Evolutionary conservation across 2,797 vertebrate species (phyloP).

Genomic region (Kryptolebias ocellatus): DNA sequence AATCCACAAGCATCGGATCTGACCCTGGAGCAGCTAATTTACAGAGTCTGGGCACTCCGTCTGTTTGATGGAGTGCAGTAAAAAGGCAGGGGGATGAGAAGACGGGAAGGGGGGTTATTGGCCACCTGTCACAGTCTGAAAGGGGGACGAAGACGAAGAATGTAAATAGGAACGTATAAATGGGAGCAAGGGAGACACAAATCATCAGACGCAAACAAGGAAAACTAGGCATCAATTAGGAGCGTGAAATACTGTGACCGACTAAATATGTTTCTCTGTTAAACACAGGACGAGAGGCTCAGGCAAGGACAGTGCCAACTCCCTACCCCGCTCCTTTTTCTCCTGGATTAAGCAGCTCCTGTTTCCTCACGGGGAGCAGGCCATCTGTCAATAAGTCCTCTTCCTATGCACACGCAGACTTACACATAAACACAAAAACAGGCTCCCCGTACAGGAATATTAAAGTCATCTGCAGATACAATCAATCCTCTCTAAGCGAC

Average conservation of each 20-base stretch:
- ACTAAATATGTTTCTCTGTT: constrained; percentile 59
- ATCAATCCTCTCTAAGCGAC: constrained; percentile 7
- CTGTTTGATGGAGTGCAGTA: constrained; percentile 51
- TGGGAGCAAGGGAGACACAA: constrained; percentile 10
- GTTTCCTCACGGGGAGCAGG: constrained; percentile 60
- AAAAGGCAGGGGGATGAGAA: constrained; percentile 30
- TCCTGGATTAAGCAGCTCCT: constrained; percentile 56
- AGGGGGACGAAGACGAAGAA: constrained; percentile 39
- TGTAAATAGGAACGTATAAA: constrained; percentile 24
- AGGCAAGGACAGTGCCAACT: constrained; percentile 35
- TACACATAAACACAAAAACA: constrained; percentile 38
- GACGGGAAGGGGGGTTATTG: constrained; percentile 30
- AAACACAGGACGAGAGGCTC: constrained; percentile 35
- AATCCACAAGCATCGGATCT: constrained; percentile 66
- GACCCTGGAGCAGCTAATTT: constrained; percentile 67
- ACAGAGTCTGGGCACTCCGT: constrained; percentile 58
- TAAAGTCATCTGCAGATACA: constrained; percentile 20
- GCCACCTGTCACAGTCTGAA: constrained; percentile 76
- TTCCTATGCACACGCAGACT: constrained; percentile 25
- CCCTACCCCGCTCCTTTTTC: constrained; percentile 23
- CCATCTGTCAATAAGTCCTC: constrained; percentile 77
- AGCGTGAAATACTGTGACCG: constrained; percentile 41
- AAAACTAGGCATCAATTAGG: constrained; percentile 48
- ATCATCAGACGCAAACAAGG: constrained; percentile 22
- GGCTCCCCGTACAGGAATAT: constrained; percentile 11